Evolutionary conservation across 2,113 vertebrate species (phyloP).

Genomic region (Plotosus lineatus): DNA sequence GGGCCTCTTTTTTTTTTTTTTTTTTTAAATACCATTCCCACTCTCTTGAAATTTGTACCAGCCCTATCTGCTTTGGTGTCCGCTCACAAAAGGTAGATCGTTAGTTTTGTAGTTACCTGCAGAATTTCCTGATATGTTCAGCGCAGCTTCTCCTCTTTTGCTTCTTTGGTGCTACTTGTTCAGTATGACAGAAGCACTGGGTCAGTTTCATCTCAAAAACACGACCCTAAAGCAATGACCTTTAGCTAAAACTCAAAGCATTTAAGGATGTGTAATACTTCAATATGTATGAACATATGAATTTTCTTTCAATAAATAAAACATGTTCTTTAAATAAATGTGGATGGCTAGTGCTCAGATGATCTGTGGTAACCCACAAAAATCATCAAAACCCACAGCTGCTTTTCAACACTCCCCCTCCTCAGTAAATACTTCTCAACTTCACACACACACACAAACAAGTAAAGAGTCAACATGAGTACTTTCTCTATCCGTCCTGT

Average conservation of each 20-base stretch:
- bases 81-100: too few species aligned
- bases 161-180: neutral
- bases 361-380: neutral
- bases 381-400: conserved; percentile 18
- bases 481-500: too few species aligned
- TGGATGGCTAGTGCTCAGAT: neutral
- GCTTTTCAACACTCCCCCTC: conserved; percentile 1
- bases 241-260: neutral
- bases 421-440: neutral
- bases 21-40: too few species aligned
- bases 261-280: neutral
- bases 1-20: neutral
- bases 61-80: too few species aligned
- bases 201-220: neutral
- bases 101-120: neutral
- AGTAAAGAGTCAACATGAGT: too few species aligned
- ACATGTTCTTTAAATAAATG: neutral
- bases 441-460: neutral
- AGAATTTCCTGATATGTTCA: neutral
- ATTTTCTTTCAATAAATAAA: neutral
- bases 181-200: neutral
- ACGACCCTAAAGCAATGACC: too few species aligned
- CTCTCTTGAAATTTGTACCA: neutral
- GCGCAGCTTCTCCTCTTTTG: neutral
- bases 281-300: too few species aligned